These are phyloP conservation scores for Corbicula japonica DNA, from an alignment of 2,888 invertebrate species.

Conservation along the genomic window DNA sequence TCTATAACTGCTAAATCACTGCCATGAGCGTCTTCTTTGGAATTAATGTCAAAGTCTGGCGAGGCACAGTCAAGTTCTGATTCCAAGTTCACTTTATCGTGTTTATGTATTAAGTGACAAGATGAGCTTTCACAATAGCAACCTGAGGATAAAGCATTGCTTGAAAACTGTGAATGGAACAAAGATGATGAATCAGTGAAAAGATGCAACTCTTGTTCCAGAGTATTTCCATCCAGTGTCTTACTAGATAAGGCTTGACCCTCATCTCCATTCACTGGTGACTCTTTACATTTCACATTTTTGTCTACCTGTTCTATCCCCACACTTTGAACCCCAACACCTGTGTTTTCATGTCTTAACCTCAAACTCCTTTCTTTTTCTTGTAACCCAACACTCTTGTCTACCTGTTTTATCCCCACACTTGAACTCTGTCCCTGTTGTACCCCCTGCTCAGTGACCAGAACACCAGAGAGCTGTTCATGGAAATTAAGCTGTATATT, in stretches of 20 bases:
- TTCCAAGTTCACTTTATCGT: background rate
- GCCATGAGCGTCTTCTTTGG: too few species aligned
- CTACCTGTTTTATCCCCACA: background rate
- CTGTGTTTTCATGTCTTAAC: too few species aligned
- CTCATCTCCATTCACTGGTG: background rate
- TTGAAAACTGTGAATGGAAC: background rate
- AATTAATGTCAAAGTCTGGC: background rate
- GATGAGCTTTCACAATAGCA: background rate
- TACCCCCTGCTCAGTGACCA: background rate
- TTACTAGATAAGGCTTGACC: too few species aligned
- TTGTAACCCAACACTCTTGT: background rate
- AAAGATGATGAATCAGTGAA: background rate
- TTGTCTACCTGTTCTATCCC: background rate
- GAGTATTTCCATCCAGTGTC: too few species aligned
- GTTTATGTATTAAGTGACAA: too few species aligned
- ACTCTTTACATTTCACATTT: background rate
- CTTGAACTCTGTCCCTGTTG: background rate
- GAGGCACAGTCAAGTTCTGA: background rate
- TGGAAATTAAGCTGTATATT: slow-evolving; percentile 79
- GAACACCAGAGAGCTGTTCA: background rate
- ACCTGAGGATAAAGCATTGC: background rate
- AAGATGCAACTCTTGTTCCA: background rate
- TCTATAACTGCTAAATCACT: too few species aligned
- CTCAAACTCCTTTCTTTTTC: background rate
- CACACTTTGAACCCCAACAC: background rate